Conservation (phyloP, 1,140 invertebrate species). For the Drosophila leontia region DNA sequence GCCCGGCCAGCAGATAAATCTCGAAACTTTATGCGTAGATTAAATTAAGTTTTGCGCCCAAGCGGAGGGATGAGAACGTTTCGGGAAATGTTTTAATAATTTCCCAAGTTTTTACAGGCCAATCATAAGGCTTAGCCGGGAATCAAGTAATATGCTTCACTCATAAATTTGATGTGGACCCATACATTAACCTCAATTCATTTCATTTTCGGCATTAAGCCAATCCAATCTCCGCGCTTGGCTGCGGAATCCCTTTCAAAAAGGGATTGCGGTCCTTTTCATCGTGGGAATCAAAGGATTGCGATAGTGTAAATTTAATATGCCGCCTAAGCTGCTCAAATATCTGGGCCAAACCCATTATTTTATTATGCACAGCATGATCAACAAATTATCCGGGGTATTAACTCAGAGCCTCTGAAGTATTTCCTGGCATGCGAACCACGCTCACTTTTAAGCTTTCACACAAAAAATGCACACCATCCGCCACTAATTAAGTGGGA, state of each 20-base stretch:
- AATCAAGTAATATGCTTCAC: background rate
- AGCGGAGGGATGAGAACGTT: background rate
- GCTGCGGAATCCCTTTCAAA: background rate
- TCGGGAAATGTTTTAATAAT: slow-evolving; percentile 30
- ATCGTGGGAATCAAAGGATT: slow-evolving; percentile 10
- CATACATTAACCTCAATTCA: slow-evolving; percentile 2
- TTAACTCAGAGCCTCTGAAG: slow-evolving; percentile 25
- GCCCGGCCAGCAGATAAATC: slow-evolving; percentile 46
- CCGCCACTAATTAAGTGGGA: slow-evolving; percentile 57
- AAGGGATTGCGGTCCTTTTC: background rate
- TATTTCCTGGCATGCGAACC: slow-evolving; percentile 28
- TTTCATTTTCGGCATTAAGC: slow-evolving; percentile 11
- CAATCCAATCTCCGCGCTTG: slow-evolving; percentile 1
- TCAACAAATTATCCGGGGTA: slow-evolving; percentile 25
- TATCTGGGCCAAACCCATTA: slow-evolving; percentile 13
- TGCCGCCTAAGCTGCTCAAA: slow-evolving; percentile 7
- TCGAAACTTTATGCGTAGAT: slow-evolving; percentile 37
- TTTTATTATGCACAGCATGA: slow-evolving; percentile 12
- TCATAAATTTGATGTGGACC: slow-evolving; percentile 6
- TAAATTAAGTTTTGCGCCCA: slow-evolving; percentile 16
- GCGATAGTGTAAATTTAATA: slow-evolving; percentile 14
- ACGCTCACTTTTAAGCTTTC: slow-evolving; percentile 30
- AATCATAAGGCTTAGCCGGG: slow-evolving; percentile 10
- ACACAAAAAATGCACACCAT: slow-evolving; percentile 19
- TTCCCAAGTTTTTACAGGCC: slow-evolving; percentile 14